Conservation (phyloP, 1,140 invertebrate species). For the Eupeodes corollae region DNA sequence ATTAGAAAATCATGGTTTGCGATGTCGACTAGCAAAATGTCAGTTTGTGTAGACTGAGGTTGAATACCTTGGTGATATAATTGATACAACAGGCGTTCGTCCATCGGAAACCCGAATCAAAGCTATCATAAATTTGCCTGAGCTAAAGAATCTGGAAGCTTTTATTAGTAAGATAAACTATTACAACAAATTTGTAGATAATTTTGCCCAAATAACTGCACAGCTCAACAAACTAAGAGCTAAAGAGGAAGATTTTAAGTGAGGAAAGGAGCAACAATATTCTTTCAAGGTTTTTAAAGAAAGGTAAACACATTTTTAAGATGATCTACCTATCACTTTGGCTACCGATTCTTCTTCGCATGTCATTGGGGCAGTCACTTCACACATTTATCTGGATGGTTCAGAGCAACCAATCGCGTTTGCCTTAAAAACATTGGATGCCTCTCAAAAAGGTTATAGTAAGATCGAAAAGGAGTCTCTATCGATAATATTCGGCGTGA, state of each 20-base stretch:
- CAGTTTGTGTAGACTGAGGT: conserved; percentile 11
- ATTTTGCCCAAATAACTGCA: neutral
- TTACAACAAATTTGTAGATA: neutral
- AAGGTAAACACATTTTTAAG: conserved; percentile 31
- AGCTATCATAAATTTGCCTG: conserved; percentile 3
- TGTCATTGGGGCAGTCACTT: conserved; percentile 36
- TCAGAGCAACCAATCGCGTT: conserved; percentile 38
- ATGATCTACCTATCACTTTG: conserved; percentile 24
- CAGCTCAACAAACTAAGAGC: conserved; percentile 15
- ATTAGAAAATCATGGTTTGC: conserved; percentile 3
- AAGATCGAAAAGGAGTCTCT: conserved; percentile 40
- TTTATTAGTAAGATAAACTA: neutral
- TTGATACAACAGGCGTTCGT: conserved; percentile 15
- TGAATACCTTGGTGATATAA: conserved; percentile 19
- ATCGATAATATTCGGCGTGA: conserved; percentile 30
- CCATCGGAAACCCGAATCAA: conserved; percentile 8
- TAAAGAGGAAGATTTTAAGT: conserved; percentile 10
- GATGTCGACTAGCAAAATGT: conserved; percentile 10
- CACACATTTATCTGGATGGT: conserved; percentile 25
- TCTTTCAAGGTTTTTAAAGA: neutral
- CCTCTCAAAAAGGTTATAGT: conserved; percentile 36
- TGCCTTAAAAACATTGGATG: conserved; percentile 33
- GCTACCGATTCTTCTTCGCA: conserved; percentile 36
- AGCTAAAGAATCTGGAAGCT: neutral
- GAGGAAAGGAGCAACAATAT: conserved; percentile 5